phyloP scores from a whole-genome alignment of 2,888 invertebrate genomes.

The Hemicrepidius hirtus region DNA sequence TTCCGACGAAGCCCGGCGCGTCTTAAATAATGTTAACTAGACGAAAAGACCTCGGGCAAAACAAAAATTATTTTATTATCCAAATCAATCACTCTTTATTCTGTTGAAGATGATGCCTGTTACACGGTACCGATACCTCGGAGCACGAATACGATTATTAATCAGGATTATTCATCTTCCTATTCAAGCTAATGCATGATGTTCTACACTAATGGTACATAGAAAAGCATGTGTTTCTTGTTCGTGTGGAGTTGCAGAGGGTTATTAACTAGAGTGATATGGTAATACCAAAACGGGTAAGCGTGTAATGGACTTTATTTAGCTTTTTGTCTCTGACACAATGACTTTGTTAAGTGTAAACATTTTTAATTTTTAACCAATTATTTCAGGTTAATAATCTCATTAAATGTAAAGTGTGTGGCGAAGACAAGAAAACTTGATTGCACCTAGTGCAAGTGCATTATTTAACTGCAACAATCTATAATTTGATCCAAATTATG shows the following conservation, averaged over 20 bases:
- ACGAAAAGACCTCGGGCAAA: constrained; percentile 44
- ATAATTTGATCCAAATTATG: too few relatives aligned
- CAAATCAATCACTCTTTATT: constrained; percentile 53
- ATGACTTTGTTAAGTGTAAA: constrained; percentile 1
- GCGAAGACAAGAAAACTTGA: too few relatives aligned
- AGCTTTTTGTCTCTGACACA: not conserved
- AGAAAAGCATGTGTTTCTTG: constrained; percentile 37
- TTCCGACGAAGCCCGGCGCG: constrained; percentile 37
- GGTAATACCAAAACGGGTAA: constrained; percentile 23
- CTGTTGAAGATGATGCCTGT: constrained; percentile 47
- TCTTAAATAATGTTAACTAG: constrained; percentile 50
- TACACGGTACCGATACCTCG: constrained; percentile 49
- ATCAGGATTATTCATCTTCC: constrained; percentile 50
- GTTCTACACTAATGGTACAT: constrained; percentile 42
- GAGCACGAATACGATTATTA: constrained; percentile 51
- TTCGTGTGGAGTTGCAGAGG: constrained; percentile 15
- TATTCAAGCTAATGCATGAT: constrained; percentile 40
- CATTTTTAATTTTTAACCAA: too few relatives aligned
- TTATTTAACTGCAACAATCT: too few relatives aligned
- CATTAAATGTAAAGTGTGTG: too few relatives aligned
- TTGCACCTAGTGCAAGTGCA: too few relatives aligned
- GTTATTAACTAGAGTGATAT: constrained; percentile 39
- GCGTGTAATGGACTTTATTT: constrained; percentile 12
- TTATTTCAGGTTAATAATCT: too few relatives aligned
- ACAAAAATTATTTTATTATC: constrained; percentile 54